phyloP scores from a whole-genome alignment of 2,888 invertebrate species.

The Amblyjoppa fuscipennis region DNA sequence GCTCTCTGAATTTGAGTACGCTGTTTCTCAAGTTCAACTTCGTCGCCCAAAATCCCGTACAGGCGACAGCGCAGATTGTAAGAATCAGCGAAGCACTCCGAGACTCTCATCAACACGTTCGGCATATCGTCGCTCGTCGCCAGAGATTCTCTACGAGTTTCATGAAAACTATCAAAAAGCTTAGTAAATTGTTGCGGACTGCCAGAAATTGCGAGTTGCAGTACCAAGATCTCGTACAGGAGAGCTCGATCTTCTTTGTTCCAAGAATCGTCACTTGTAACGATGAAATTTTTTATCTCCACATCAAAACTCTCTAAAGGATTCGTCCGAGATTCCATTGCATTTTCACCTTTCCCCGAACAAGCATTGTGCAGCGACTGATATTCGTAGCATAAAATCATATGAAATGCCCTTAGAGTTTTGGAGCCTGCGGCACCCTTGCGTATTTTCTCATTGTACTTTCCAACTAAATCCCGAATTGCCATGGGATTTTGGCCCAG shows the following conservation, averaged over 20 bases:
- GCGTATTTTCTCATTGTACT: slow-evolving; percentile 66
- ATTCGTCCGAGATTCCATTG: not conserved
- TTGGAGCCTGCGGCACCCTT: slow-evolving; percentile 51
- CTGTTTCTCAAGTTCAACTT: slow-evolving; percentile 9
- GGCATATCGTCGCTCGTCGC: slow-evolving; percentile 43
- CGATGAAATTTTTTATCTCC: slow-evolving; percentile 46
- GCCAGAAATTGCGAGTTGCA: slow-evolving; percentile 73
- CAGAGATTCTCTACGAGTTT: slow-evolving; percentile 7
- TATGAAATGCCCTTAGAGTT: slow-evolving; percentile 71
- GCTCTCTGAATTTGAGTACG: slow-evolving; percentile 47
- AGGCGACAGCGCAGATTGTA: slow-evolving; percentile 69
- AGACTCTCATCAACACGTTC: slow-evolving; percentile 70
- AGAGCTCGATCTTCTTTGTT: slow-evolving; percentile 61
- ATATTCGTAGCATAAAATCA: slow-evolving; percentile 76
- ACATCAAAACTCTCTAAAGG: not conserved
- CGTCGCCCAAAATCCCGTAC: not conserved
- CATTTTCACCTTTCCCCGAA: not conserved
- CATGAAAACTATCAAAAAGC: slow-evolving; percentile 71
- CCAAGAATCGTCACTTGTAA: not conserved
- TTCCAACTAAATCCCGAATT: slow-evolving; percentile 50
- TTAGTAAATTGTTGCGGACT: slow-evolving; percentile 66
- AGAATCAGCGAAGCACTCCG: slow-evolving; percentile 74
- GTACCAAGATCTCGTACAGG: slow-evolving; percentile 74
- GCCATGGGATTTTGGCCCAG: slow-evolving; percentile 31
- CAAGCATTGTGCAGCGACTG: slow-evolving; percentile 54